Evolutionary conservation across 2,888 invertebrate species (phyloP).

Genomic region (Heliconius ethilla): DNA sequence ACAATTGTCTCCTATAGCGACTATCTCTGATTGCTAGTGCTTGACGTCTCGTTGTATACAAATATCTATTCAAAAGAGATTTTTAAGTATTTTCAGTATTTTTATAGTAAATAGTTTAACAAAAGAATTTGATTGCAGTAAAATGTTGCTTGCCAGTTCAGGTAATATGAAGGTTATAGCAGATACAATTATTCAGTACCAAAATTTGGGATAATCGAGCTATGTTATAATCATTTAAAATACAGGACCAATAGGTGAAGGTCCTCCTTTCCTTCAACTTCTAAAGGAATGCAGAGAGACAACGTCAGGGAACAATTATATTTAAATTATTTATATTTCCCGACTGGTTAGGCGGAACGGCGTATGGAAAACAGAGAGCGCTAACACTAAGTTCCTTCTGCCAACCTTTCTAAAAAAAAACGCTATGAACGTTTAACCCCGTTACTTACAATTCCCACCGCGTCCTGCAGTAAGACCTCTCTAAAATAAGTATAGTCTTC

Average conservation of each 20-base stretch:
- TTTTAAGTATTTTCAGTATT: not conserved
- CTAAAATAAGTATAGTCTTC: not conserved
- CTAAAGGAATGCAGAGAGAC: no score
- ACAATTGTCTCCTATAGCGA: slow-evolving; percentile 29
- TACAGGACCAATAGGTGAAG: no score
- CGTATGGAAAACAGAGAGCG: not conserved
- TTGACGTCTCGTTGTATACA: slow-evolving; percentile 8
- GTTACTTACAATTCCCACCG: no score
- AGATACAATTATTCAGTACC: no score
- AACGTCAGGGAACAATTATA: no score
- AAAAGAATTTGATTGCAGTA: not conserved
- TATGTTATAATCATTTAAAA: no score
- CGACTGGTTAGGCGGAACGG: no score
- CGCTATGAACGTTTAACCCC: no score
- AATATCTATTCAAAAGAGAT: slow-evolving; percentile 4
- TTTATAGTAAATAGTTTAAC: not conserved
- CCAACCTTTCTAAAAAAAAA: not conserved
- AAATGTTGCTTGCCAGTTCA: not conserved
- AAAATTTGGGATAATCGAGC: no score
- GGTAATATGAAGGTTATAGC: no score
- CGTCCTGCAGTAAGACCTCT: not conserved
- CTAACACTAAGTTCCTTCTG: not conserved
- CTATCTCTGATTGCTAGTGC: slow-evolving; percentile 24
- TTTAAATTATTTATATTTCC: no score
- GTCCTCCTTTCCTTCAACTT: no score